Base-by-base conservation (phyloP, 64 coral and sea anemone genomes). In the Actinia equina region DNA sequence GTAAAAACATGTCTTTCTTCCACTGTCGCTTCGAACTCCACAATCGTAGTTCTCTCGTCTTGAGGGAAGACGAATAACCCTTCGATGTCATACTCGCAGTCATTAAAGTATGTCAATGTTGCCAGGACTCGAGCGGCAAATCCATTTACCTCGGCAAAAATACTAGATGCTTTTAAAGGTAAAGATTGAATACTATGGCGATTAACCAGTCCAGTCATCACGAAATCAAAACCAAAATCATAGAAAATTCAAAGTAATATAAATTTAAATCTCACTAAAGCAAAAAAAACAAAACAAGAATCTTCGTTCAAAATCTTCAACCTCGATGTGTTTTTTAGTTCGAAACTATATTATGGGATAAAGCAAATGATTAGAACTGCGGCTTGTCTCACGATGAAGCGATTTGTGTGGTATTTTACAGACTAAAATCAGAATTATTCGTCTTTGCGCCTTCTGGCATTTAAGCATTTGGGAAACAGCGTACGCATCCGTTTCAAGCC, bases 21-120 rank as follows among this genome's bases (percentile, higher is more conserved):
- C 13, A 98, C 71, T 3, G 92, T 98, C 85, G 93, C 96, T 88
- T 94, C 89, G 20, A 98, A 87, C 43, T 98, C 96, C 3, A 94
- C 90, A 17, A 98, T 84, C 2, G 93, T 92, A 17, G 96, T 92
- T 88, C 92, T 87, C 65, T 94, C 91, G 43, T 98, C 93, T 92
- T 98, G 94, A 46, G 94, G 93, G 19, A 94, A 98, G 85, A 98
- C 85, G 88, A 94, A 98, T n/a, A 94, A 43, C 15, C 92, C 95
- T 87, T 98, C 95, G 43, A 92, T 82, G 37, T 94, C 90, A 85
- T 90, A 94, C 25, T 98, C 95, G 6, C 92, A 87, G 18, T 98
- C 83, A 49, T 94, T 98, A 65, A 64, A 98, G 69, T 98, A 98
- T 46, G 91, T 91, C n/a, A 98, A 85, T 26, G 89, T 94, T 2